These are phyloP conservation scores for Calyptomena viridis DNA, from an alignment of 2,113 vertebrate genomes.

Conservation along the genomic window DNA sequence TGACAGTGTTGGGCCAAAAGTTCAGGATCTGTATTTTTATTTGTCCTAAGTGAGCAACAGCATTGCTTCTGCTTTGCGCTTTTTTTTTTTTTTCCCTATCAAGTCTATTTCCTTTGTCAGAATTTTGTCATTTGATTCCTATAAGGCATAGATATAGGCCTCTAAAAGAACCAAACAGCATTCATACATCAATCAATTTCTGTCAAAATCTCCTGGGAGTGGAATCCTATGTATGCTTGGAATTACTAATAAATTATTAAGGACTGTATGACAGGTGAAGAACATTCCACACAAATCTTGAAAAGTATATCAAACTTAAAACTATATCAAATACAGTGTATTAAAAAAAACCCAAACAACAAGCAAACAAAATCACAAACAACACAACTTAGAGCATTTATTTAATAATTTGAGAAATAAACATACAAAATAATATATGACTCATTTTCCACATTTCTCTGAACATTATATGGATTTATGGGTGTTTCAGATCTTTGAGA, in stretches of 20 bases:
- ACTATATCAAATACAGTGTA: not conserved
- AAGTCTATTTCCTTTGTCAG: not conserved
- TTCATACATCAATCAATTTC: not conserved
- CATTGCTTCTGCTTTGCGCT: not conserved
- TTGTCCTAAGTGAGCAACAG: not conserved
- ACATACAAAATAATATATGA: not conserved
- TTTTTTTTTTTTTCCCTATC: not conserved
- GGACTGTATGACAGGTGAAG: not conserved
- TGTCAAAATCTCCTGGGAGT: not conserved
- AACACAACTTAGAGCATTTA: not conserved
- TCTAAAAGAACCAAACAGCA: not conserved
- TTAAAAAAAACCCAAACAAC: not conserved
- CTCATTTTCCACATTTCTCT: not conserved
- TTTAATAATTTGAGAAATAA: not conserved
- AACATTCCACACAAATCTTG: not conserved
- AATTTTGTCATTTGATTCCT: not conserved
- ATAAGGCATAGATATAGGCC: not conserved
- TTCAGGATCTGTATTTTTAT: not conserved
- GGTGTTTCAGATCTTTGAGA: not conserved
- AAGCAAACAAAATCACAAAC: not conserved
- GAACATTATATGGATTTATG: not conserved
- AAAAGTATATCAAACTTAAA: not conserved
- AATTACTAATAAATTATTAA: not conserved
- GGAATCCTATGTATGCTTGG: not conserved
- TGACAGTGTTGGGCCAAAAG: not conserved